Percentiles rank a stretch among this genome's conserved stretches.
Conservation (phyloP, 2,113 vertebrate genomes). For the Ancistrus triradiatus region DNA sequence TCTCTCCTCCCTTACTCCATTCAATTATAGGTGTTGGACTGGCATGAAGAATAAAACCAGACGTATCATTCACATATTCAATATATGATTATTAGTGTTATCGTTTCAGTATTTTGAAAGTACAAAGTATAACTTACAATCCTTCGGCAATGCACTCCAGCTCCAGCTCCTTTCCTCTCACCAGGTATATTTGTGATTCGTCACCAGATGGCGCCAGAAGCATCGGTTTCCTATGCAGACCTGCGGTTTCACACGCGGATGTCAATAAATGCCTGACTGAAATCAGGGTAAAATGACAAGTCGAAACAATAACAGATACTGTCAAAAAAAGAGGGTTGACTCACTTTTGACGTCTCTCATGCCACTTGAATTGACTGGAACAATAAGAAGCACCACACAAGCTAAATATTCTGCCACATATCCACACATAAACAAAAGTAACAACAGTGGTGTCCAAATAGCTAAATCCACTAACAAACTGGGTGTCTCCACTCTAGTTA, state of each 20-base stretch:
- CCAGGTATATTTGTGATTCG: conserved; percentile 66
- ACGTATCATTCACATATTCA: too few relatives aligned
- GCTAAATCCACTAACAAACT: too few relatives aligned
- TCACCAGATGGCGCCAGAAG: conserved; percentile 81
- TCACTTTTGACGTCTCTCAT: conserved; percentile 12
- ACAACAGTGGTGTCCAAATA: too few relatives aligned
- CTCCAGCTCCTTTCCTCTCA: conserved; percentile 77
- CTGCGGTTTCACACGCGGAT: not conserved
- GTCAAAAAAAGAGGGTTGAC: not conserved
- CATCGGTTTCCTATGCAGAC: conserved; percentile 70
- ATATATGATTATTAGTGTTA: too few relatives aligned
- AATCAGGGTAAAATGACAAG: too few relatives aligned
- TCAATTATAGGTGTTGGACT: conserved; percentile 82
- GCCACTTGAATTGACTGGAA: conserved; percentile 6
- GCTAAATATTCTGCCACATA: too few relatives aligned
- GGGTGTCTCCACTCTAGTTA: too few relatives aligned
- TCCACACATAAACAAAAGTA: too few relatives aligned
- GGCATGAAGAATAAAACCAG: too few relatives aligned
- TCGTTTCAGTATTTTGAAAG: not conserved
- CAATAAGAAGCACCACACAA: not conserved
- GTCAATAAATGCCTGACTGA: not conserved
- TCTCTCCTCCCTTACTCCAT: conserved; percentile 75
- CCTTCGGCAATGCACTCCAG: conserved; percentile 92
- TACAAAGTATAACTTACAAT: conserved; percentile 76
- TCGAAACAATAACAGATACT: too few relatives aligned